Base-by-base conservation (phyloP, 92 coral and sea anemone species). In the Epizoanthus scotinus region DNA sequence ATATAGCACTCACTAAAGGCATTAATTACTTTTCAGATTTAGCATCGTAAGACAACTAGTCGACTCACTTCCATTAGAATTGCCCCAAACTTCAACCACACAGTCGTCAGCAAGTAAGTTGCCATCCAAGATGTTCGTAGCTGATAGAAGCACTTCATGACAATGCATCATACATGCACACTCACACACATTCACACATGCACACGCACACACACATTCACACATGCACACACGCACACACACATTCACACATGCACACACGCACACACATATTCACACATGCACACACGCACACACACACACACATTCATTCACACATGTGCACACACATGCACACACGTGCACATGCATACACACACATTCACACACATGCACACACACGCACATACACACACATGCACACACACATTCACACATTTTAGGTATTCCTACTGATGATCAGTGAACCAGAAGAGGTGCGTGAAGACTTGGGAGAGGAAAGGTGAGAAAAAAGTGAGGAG, bases 11-110 rank as follows among this genome's bases (percentile, higher is more conserved):
- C 0, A 56, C 26, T 9, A 18, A 29, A 7, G 22, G 1, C 17
- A 21, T 14, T 29, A 54, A 29, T 31, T 57, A 29, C 47, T 27
- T 71, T 52, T 3, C 78, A 73, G 79, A 56, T 73, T 73, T 57
- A 55, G 65, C 4, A 73, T 73, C 67, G 54, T 73, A 19, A 60
- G 79, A n/a, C 66, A 57, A 24, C 36, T 73, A 29, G 57, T 73
- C 67, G 59, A 57, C 79, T 56, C 79, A 0, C 79, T 73, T 27
- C 66, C 79, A 20, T 31, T 56, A 50, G 79, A 73, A 57, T 49
- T 52, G 21, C 66, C 79, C 79, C 42, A 73, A 73, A 73, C 67
- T n/a, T 64, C 67, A 5, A 73, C 57, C 10, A 20, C 79, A 34
- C 54, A 19, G 53, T 49, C n/a, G 31, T 15, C 22, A 19, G 21